A percentile compares a stretch with the other conserved stretches of the same genome.
phyloP scores from a whole-genome alignment of 2,888 invertebrate species.

The Andrena minutula region DNA sequence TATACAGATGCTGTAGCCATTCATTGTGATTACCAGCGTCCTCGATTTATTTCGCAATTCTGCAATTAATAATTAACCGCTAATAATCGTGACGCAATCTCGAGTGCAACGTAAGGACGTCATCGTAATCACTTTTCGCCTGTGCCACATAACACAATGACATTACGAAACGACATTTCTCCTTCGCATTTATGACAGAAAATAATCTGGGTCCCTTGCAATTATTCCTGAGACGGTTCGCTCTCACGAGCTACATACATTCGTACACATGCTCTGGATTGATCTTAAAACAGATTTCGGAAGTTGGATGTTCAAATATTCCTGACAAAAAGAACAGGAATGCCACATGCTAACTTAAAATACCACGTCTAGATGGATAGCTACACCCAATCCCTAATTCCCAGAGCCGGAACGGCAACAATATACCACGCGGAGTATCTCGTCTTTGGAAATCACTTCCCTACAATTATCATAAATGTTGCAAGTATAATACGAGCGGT shows the following conservation, averaged over 20 bases:
- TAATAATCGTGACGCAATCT: slow-evolving; percentile 67
- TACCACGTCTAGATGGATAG: too few species aligned
- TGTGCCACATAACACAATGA: slow-evolving; percentile 53
- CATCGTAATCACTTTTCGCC: slow-evolving; percentile 57
- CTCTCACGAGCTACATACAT: slow-evolving; percentile 19
- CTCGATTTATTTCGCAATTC: slow-evolving; percentile 56
- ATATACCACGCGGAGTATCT: too few species aligned
- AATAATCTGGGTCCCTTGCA: slow-evolving; percentile 27
- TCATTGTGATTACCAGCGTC: slow-evolving; percentile 43
- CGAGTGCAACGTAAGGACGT: slow-evolving; percentile 39
- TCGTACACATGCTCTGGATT: too few species aligned
- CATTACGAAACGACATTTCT: slow-evolving; percentile 63
- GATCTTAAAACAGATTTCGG: too few species aligned
- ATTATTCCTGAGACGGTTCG: slow-evolving; percentile 31
- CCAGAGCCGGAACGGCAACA: too few species aligned
- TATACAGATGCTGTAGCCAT: slow-evolving; percentile 4
- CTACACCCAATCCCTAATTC: too few species aligned
- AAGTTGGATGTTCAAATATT: too few species aligned
- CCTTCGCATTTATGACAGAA: slow-evolving; percentile 29
- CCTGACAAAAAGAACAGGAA: too few species aligned
- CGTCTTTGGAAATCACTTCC: too few species aligned
- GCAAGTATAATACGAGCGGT: too few species aligned
- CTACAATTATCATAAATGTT: too few species aligned
- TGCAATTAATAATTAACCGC: slow-evolving; percentile 61
- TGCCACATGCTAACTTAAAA: too few species aligned